These are phyloP conservation scores for Melanotaenia parkinsoni DNA, from an alignment of 2,797 vertebrate genomes.

Conservation along the genomic window DNA sequence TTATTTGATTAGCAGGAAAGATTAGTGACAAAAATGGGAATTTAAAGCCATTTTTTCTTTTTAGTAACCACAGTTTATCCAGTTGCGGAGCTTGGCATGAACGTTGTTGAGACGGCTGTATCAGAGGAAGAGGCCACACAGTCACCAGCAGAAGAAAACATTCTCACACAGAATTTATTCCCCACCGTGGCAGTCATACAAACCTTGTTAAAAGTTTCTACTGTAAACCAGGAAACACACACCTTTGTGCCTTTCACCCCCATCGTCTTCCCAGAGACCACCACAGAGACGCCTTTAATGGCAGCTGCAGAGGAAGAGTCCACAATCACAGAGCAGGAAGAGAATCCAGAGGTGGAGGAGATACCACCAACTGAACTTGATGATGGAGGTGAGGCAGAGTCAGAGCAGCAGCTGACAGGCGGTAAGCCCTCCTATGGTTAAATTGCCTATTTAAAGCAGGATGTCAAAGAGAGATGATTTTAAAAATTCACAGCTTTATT, in stretches of 20 bases:
- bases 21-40: not conserved
- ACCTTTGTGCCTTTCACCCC: slow-evolving; percentile 66
- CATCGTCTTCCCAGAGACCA: slow-evolving; percentile 38
- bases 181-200: slow-evolving; percentile 55
- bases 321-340: slow-evolving; percentile 21
- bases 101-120: slow-evolving; percentile 6
- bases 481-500: slow-evolving; percentile 26
- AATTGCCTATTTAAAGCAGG: slow-evolving; percentile 25
- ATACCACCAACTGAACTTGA: slow-evolving; percentile 16
- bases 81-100: slow-evolving; percentile 45
- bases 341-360: slow-evolving; percentile 45
- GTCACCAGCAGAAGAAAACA: not conserved
- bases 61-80: slow-evolving; percentile 68
- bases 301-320: slow-evolving; percentile 46
- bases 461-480: slow-evolving; percentile 16
- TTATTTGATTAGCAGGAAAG: slow-evolving; percentile 4
- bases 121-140: slow-evolving; percentile 8
- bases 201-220: slow-evolving; percentile 46
- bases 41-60: slow-evolving; percentile 23
- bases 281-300: slow-evolving; percentile 31
- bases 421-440: slow-evolving; percentile 43
- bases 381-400: slow-evolving; percentile 33
- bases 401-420: slow-evolving; percentile 35
- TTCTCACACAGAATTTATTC: slow-evolving; percentile 39
- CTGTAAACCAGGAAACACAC: slow-evolving; percentile 47